Evolutionary conservation across 1,140 invertebrate species (phyloP).

Genomic region (Musca vetustissima): DNA sequence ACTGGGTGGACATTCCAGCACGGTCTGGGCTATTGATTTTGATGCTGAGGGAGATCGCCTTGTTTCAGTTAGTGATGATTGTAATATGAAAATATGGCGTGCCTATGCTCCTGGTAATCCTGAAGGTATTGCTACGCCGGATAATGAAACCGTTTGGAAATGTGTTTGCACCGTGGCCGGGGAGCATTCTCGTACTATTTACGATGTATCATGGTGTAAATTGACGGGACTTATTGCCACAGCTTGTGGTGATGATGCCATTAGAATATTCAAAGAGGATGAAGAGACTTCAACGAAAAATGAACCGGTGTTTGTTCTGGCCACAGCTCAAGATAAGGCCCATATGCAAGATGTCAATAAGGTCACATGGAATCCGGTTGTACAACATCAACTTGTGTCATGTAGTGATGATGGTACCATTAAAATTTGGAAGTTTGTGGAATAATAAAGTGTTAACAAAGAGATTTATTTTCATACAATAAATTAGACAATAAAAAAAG

Average conservation of each 20-base stretch:
- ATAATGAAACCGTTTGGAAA: slow-evolving; percentile 82
- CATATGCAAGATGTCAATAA: slow-evolving; percentile 93
- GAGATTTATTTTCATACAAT: slow-evolving; percentile 18
- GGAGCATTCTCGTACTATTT: slow-evolving; percentile 83
- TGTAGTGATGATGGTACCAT: slow-evolving; percentile 92
- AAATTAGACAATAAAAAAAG: slow-evolving; percentile 5
- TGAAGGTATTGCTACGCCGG: slow-evolving; percentile 73
- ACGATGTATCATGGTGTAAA: slow-evolving; percentile 91
- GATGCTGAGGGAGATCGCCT: slow-evolving; percentile 78
- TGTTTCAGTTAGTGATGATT: slow-evolving; percentile 92
- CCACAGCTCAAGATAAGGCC: slow-evolving; percentile 69
- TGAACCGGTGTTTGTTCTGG: slow-evolving; percentile 76
- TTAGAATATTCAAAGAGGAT: slow-evolving; percentile 78
- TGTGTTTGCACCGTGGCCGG: slow-evolving; percentile 90
- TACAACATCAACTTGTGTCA: slow-evolving; percentile 76
- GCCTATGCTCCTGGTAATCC: slow-evolving; percentile 76
- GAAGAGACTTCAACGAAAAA: slow-evolving; percentile 66
- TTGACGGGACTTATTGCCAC: slow-evolving; percentile 79
- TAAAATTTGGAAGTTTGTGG: slow-evolving; percentile 75
- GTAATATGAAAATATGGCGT: slow-evolving; percentile 90
- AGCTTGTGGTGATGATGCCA: slow-evolving; percentile 86
- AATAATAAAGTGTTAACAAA: slow-evolving; percentile 32
- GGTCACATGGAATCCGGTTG: slow-evolving; percentile 86
- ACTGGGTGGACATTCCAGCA: slow-evolving; percentile 81
- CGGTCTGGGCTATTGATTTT: slow-evolving; percentile 92